Evolutionary conservation across 2,113 vertebrate species (phyloP).

Genomic region (Polyodon spathula): DNA sequence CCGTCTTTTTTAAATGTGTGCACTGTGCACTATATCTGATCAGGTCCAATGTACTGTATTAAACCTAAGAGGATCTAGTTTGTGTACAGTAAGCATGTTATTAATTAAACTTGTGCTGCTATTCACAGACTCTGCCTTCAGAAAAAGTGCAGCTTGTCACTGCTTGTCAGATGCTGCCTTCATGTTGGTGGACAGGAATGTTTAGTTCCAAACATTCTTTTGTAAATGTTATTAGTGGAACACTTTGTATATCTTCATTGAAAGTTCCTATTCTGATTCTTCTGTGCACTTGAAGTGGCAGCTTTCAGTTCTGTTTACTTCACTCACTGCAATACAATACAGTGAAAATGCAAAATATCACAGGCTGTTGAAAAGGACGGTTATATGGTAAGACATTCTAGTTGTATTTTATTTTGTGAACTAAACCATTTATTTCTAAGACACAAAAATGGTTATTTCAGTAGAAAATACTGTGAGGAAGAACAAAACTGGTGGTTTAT

Average conservation of each 20-base stretch:
- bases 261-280: neutral
- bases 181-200: neutral
- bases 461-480: too few species aligned
- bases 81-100: slow-evolving; percentile 20
- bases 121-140: slow-evolving; percentile 1
- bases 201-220: neutral
- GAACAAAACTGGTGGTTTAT: too few species aligned
- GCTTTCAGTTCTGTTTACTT: slow-evolving; percentile 11
- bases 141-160: neutral
- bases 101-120: slow-evolving; percentile 1
- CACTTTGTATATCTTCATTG: neutral
- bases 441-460: too few species aligned
- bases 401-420: too few species aligned
- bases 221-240: neutral
- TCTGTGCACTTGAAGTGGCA: neutral
- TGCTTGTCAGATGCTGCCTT: neutral
- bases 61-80: slow-evolving; percentile 26
- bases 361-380: slow-evolving; percentile 20
- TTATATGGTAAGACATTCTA: slow-evolving; percentile 17
- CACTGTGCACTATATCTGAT: slow-evolving; percentile 7
- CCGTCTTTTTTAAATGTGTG: slow-evolving; percentile 27
- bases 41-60: slow-evolving; percentile 1
- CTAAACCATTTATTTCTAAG: too few species aligned
- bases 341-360: slow-evolving; percentile 17
- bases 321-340: slow-evolving; percentile 13